Base-by-base conservation (phyloP, 2,113 vertebrate species). In the Limnothrissa miodon region DNA sequence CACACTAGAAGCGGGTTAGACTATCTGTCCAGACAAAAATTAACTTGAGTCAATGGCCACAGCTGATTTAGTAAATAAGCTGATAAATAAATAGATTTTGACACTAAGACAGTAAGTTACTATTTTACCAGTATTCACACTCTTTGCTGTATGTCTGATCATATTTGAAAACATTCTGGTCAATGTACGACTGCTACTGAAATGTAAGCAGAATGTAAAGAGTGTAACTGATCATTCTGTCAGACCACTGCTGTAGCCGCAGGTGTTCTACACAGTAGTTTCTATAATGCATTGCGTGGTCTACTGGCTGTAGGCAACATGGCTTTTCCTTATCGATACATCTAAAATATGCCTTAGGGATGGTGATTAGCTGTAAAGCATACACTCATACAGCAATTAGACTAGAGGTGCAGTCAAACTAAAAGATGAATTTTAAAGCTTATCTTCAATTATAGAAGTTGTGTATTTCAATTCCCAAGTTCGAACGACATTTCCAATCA, bases 201-300 rank as follows among this genome's bases (percentile, higher is more conserved):
- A 23, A 19, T 23, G 6, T 56, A 36, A 70, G 13, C 15, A 33
- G 62, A 79, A 79, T 59, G 79, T 10, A 2, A 62, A 62, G 80
- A 33, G 7, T 7, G 10, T 78, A 23, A 80, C 25, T 74, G 5
- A 79, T 45, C 33, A 82, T 81, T n/a, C 39, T 82, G 78, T 62
- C 36, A n/a, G 83, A 51, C 56, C 46, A 33, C 51, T 70, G 83
- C 80, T 79, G 44, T 59, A 66, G 78, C 83, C 83, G 29, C 78
- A 1, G 83, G 83, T 29, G 59, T 25, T n/a, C 66, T 66, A 23
- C 9, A 44, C 21, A 59, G 39, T 83, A 56, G 78, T 17, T 56
- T 80, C 78, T 83, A n/a, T 46, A 66, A 80, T 66, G 44, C 78
- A 46, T 80, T 79, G 46, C 44, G 45, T 53, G 25, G 4, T 79